Evolutionary conservation across 2,797 vertebrate species (phyloP).

Genomic region (Clarias laeviceps): DNA sequence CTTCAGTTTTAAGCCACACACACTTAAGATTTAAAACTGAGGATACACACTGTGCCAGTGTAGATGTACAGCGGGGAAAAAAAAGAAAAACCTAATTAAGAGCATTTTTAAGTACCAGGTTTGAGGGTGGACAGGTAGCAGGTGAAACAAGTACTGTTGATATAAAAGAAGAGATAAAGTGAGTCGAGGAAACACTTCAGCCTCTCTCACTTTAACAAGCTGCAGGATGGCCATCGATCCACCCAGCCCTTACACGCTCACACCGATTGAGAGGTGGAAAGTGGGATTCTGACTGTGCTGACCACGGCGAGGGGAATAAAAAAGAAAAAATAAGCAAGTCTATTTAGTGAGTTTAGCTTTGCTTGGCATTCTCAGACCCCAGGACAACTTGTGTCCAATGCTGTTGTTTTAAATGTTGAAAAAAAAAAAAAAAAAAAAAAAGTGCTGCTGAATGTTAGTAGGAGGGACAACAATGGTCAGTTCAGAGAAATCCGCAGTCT

Average conservation of each 20-base stretch:
- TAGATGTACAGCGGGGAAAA: neutral
- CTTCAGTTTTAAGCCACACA: neutral
- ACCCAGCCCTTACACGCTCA: constrained; percentile 37
- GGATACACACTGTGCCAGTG: neutral
- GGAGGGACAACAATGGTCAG: neutral
- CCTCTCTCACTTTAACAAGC: constrained; percentile 46
- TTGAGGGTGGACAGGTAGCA: constrained; percentile 27
- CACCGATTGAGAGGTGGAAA: constrained; percentile 54
- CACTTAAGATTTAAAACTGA: neutral
- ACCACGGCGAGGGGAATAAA: constrained; percentile 27
- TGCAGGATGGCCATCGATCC: constrained; percentile 51
- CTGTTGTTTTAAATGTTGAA: too few relatives aligned
- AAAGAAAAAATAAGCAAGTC: constrained; percentile 32
- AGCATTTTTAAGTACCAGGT: neutral
- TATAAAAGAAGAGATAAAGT: neutral
- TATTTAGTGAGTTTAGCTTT: constrained; percentile 55
- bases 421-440: too few relatives aligned
- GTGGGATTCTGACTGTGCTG: constrained; percentile 46
- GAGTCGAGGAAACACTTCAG: constrained; percentile 9
- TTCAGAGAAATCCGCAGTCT: neutral
- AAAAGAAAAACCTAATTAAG: neutral
- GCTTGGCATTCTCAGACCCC: constrained; percentile 38
- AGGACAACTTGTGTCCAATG: constrained; percentile 21
- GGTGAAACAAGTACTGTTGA: constrained; percentile 30
- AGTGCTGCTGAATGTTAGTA: neutral